Conservation (phyloP, 2,797 vertebrate species). For the Myiothlypis coronata region DNA sequence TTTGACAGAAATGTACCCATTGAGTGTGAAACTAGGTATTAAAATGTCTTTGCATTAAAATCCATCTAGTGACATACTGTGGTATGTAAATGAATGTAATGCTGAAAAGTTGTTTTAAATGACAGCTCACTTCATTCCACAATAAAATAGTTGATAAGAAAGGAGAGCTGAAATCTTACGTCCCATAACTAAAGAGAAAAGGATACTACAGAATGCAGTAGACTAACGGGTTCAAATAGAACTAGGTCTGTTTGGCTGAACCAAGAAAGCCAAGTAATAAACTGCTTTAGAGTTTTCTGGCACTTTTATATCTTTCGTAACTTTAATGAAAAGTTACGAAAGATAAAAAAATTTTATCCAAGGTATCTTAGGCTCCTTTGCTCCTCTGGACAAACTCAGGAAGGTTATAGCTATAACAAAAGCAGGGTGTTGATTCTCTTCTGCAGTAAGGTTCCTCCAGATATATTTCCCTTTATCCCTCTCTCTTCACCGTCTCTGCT, state of each 20-base stretch:
- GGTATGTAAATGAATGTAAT: not conserved
- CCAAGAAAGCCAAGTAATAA: not conserved
- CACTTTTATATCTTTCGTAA: not conserved
- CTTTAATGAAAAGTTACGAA: not conserved
- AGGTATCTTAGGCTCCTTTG: not conserved
- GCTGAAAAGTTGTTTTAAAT: not conserved
- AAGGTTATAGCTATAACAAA: not conserved
- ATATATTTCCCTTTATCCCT: not conserved
- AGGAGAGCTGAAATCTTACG: not conserved
- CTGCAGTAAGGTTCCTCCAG: not conserved
- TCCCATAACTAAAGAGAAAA: not conserved
- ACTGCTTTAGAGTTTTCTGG: not conserved
- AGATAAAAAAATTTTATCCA: not conserved
- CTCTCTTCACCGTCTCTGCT: not conserved
- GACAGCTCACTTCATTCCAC: not conserved
- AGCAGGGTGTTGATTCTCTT: not conserved
- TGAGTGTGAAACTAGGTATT: not conserved
- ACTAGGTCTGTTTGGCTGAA: not conserved
- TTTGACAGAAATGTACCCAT: not conserved
- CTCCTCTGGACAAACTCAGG: not conserved
- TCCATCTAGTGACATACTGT: not conserved
- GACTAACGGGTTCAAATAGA: not conserved
- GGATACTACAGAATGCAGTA: rapidly evolving
- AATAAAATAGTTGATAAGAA: not conserved
- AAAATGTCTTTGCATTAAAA: not conserved